Evolutionary conservation across 2,888 invertebrate genomes (phyloP), one percentile per base, ranked within the genome.

Genomic region (Scrobipalpa atriplicella): DNA sequence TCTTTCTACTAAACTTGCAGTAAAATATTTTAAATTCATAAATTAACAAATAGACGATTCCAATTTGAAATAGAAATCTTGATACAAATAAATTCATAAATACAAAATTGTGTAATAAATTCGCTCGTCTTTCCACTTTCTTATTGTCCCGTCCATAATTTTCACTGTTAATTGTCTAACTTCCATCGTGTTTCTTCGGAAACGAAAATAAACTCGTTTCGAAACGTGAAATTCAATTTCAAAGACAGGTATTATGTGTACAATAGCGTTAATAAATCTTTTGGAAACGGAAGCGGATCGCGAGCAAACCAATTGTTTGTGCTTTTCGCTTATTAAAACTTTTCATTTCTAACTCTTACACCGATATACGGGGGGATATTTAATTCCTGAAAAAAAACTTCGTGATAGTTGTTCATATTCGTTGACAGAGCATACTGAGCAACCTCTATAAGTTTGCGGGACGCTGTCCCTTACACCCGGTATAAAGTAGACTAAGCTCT

Each of bases 151-250:
- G 0, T 60, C 11, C 38, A 39, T 60, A 39, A 61, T 19, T 41
- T 8, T 19, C 13, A n/a, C 19, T 62, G 7, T 36, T 18, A 63
- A 64, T 54, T 51, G 41, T 52, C 41, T 47, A 65, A 67, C 62
- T 67, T 65, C 21, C n/a, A 38, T 36, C 64, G 60, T 65, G 62
- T 67, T 65, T 67, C 67, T 67, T 67, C 51, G 21, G 43, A 67
- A 65, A 65, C 56, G 56, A 62, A 67, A 36, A 54, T 62, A 65
- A 65, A 66, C 43, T 66, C 47, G 43, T 58, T 66, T 63, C 29
- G 56, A 66, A 63, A 52, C 16, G 62, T 41, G 62, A 62, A 56
- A 58, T 66, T 66, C 47, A 66, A 66, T 62, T 63, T 56, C 39
- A 66, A 58, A 66, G 63, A 36, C 63, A 51, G 63, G 63, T 51